phyloP scores from a whole-genome alignment of 2,797 vertebrate genomes.

The Phaenicophaeus curvirostris region DNA sequence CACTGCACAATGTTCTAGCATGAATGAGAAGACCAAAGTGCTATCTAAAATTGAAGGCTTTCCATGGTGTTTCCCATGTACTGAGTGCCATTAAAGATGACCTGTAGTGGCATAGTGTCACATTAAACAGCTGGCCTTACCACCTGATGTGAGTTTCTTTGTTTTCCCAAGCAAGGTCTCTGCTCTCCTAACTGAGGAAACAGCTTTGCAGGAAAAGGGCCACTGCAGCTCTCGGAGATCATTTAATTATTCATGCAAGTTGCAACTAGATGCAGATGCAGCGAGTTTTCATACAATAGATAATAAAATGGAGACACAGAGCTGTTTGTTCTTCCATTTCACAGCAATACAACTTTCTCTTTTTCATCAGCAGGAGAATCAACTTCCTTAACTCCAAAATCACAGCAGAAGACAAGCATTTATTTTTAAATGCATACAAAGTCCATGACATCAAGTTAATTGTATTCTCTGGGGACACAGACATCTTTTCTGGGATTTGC shows the following conservation, averaged over 20 bases:
- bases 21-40: not conserved
- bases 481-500: not conserved
- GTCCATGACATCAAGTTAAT: not conserved
- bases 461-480: not conserved
- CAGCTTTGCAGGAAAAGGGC: conserved; percentile 23
- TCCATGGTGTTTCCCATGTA: fast-evolving
- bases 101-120: not conserved
- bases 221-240: not conserved
- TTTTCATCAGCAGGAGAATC: conserved; percentile 1
- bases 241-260: conserved; percentile 63
- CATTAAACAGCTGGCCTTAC: not conserved
- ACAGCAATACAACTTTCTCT: not conserved
- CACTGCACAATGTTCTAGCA: not conserved
- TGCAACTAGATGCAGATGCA: conserved; percentile 52
- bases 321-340: conserved; percentile 1
- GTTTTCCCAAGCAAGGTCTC: not conserved
- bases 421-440: conserved; percentile 13
- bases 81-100: not conserved
- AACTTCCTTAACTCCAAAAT: conserved; percentile 8
- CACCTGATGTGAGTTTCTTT: not conserved
- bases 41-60: not conserved
- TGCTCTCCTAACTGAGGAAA: conserved; percentile 2
- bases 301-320: conserved; percentile 27
- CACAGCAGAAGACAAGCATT: not conserved
- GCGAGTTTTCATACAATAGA: conserved; percentile 6